Evolutionary conservation across 2,113 vertebrate species (phyloP).

Genomic region (Corythornis vintsioides): DNA sequence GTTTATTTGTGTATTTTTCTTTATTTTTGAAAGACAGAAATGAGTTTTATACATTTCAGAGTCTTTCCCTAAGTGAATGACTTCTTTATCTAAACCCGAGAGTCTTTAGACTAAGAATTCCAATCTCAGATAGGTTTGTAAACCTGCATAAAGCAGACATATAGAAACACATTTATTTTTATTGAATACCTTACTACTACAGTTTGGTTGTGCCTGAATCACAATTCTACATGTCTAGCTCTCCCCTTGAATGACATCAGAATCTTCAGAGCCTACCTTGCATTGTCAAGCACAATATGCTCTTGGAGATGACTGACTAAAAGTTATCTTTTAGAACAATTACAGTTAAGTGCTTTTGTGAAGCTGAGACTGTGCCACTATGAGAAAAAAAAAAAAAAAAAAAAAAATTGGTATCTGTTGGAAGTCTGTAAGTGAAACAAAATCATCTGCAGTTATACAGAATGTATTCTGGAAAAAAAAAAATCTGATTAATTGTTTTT

Average conservation of each 20-base stretch:
- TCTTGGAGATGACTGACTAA: background rate
- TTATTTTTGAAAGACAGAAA: background rate
- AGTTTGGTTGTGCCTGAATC: background rate
- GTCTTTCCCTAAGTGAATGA: background rate
- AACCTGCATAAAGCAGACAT: background rate
- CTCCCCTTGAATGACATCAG: background rate
- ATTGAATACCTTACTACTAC: background rate
- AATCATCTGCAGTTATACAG: background rate
- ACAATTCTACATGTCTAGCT: background rate
- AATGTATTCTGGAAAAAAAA: background rate
- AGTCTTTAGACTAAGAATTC: background rate
- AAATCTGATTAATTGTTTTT: background rate
- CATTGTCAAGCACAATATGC: background rate
- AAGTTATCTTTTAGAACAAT: background rate
- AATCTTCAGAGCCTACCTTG: background rate
- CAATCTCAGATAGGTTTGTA: background rate
- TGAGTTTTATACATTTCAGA: background rate
- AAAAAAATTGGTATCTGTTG: background rate
- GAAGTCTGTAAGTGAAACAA: background rate
- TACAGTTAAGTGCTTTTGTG: background rate
- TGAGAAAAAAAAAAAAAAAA: too few relatives aligned
- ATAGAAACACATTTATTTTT: background rate
- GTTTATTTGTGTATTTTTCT: too few relatives aligned
- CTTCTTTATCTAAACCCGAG: background rate
- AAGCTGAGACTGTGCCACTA: background rate